These are phyloP conservation scores for Tragelaphus buxtoni DNA, from an alignment of 2,113 vertebrate genomes.

Conservation along the genomic window DNA sequence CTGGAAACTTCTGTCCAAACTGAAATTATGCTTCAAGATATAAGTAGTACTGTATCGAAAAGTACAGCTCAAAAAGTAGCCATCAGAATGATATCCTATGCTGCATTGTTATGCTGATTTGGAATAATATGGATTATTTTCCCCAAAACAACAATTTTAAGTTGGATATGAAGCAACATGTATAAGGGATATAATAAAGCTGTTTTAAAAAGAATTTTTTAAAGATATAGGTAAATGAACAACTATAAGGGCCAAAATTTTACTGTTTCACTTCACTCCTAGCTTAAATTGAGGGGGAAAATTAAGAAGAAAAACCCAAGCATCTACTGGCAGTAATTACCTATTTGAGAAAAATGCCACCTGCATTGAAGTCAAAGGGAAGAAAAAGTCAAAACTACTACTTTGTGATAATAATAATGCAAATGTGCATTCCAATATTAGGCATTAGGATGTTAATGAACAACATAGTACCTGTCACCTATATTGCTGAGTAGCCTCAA, in stretches of 20 bases:
- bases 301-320: background rate
- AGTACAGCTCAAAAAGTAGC: background rate
- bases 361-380: background rate
- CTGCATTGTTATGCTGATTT: background rate
- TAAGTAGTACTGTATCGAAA: background rate
- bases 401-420: background rate
- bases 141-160: background rate
- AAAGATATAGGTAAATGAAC: background rate
- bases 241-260: background rate
- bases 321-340: background rate
- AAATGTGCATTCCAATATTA: background rate
- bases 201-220: background rate
- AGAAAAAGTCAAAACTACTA: background rate
- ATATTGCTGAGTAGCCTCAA: background rate
- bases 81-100: background rate
- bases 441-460: background rate
- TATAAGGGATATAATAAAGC: background rate
- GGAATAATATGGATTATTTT: background rate
- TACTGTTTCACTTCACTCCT: background rate
- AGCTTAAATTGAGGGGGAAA: background rate
- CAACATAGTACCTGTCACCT: background rate
- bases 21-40: constrained; percentile 18
- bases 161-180: background rate
- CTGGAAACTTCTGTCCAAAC: background rate
- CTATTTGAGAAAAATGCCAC: background rate